phyloP scores from a whole-genome alignment of 2,888 invertebrate genomes.

The Thymelicus sylvestris region DNA sequence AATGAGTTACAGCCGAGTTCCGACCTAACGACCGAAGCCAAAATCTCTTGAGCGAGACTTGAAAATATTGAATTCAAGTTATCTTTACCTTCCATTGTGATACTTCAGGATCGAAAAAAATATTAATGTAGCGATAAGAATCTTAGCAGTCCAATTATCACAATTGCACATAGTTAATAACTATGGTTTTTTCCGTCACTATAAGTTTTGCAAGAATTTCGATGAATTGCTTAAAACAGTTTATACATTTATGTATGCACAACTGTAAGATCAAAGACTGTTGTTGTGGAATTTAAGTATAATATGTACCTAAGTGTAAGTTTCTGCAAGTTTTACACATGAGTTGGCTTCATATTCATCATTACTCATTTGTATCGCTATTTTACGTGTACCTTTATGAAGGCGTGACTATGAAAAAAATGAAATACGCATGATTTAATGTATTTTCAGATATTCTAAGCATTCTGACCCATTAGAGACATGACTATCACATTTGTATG shows the following conservation, averaged over 20 bases:
- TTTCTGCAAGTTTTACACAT: too few species aligned
- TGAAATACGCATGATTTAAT: too few species aligned
- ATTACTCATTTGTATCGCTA: too few species aligned
- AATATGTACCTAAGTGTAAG: too few species aligned
- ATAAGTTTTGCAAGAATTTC: not conserved
- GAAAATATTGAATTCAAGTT: not conserved
- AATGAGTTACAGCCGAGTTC: too few species aligned
- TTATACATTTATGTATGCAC: not conserved
- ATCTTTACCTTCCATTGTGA: constrained; percentile 9
- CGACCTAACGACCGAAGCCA: too few species aligned
- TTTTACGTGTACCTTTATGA: too few species aligned
- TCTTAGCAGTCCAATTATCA: not conserved
- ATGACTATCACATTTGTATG: not conserved
- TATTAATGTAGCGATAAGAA: not conserved
- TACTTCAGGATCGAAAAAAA: constrained; percentile 11
- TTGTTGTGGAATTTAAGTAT: not conserved
- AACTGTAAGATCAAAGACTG: not conserved
- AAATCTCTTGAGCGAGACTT: too few species aligned
- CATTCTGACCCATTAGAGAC: not conserved
- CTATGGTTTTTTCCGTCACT: not conserved
- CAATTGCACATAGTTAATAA: constrained; percentile 12
- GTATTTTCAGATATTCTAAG: too few species aligned
- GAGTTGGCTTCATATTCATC: too few species aligned
- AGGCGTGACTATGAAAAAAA: too few species aligned
- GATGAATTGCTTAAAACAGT: not conserved